Evolutionary conservation across 2,113 vertebrate species (phyloP).

Genomic region (Riparia riparia): DNA sequence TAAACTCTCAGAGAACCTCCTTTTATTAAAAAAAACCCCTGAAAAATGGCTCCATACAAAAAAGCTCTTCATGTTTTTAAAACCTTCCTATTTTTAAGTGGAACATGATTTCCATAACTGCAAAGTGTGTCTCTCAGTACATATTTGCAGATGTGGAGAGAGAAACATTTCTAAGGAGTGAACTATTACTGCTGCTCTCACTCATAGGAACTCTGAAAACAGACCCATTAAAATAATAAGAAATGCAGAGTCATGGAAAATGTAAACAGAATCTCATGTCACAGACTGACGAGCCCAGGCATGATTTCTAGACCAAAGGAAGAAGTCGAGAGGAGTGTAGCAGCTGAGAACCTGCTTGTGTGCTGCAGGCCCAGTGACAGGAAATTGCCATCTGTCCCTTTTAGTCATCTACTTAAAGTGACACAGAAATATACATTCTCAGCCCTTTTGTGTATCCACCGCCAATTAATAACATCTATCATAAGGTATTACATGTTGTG

Average conservation of each 20-base stretch:
- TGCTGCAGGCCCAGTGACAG: background rate
- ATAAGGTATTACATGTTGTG: background rate
- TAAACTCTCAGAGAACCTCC: background rate
- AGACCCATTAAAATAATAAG: background rate
- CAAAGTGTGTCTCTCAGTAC: background rate
- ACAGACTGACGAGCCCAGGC: background rate
- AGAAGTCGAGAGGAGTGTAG: background rate
- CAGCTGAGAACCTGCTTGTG: background rate
- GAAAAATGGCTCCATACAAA: background rate
- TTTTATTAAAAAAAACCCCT: background rate
- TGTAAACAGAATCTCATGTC: fast-evolving
- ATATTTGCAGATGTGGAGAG: background rate
- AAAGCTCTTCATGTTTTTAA: background rate
- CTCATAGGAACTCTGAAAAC: background rate
- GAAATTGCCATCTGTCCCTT: background rate
- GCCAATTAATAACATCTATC: background rate
- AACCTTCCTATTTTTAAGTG: background rate
- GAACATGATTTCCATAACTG: background rate
- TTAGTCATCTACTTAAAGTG: background rate
- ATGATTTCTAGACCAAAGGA: background rate
- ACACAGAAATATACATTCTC: background rate
- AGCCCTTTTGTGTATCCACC: background rate
- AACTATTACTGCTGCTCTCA: background rate
- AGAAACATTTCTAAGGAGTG: background rate
- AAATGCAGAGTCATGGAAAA: slow-evolving; percentile 15